Evolutionary conservation across 2,113 vertebrate species (phyloP), one percentile per base, ranked within the genome.

Genomic region (Poicephalus gulielmi): DNA sequence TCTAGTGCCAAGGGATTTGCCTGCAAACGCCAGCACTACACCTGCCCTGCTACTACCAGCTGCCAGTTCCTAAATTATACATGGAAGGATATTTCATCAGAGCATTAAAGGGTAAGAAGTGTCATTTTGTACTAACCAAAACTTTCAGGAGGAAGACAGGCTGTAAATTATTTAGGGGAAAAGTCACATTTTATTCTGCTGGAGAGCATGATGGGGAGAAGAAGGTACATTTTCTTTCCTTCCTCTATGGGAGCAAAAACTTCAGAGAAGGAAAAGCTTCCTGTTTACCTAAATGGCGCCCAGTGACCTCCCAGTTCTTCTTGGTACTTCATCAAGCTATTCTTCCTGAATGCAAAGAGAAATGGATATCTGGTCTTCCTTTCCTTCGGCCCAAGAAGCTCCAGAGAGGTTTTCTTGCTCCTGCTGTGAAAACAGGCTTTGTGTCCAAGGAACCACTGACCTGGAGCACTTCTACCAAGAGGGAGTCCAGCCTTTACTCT

Each of bases 111-210:
- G 96, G 80, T 93, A 95, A 96, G 73, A 93, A 87, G 75, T 97
- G 92, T 97, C 91, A 93, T 74, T 46, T 59, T 96, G 82, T 95
- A 68, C 92, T 93, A 95, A 96, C 91, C 94, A 94, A 92, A 96
- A 95, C 63, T 95, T 94, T 73, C 17, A 79, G 92, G 93, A 95
- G 92, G 89, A 79, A 97, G 95, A 96, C 88, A 97, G 86, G 87
- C 75, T 86, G 74, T 98, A 93, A 97, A 91, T 97, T 97, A 97
- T 97, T 98, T 94, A 97, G 89, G 43, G 60, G 13, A 73, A 93
- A 97, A 98, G 96, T 97, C 96, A 94, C 97, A 96, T 97, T 97
- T 97, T 97, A 96, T 98, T 97, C 92, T 97, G 79, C 71, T 81
- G 60, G 82, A 85, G 66, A 94, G 88, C 33, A 49, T 60, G 94